Conservation (phyloP, 2,113 vertebrate genomes). For the Hiodon alosoides region DNA sequence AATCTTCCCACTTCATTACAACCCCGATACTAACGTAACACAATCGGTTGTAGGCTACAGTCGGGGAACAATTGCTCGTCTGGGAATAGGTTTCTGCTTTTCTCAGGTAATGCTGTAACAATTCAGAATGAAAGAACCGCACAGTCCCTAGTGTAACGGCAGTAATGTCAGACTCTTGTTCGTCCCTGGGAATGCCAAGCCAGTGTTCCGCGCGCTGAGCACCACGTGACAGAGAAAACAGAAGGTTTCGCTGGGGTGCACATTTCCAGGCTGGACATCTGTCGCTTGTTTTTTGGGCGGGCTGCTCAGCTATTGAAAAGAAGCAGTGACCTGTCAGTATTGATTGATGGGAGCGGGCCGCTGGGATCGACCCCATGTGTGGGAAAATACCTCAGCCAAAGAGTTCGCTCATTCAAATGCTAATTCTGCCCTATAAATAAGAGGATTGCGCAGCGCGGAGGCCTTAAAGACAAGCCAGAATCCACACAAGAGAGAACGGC, state of each 20-base stretch:
- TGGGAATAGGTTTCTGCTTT: constrained; percentile 32
- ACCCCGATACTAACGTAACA: constrained; percentile 1
- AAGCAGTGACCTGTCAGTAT: constrained; percentile 81
- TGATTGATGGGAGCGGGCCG: constrained; percentile 74
- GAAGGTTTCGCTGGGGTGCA: constrained; percentile 45
- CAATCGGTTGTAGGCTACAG: background rate
- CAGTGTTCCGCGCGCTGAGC: constrained; percentile 20
- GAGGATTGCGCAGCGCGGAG: constrained; percentile 48
- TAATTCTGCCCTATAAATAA: constrained; percentile 79
- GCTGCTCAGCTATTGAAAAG: constrained; percentile 65
- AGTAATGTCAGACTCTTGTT: constrained; percentile 61
- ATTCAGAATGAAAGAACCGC: constrained; percentile 36
- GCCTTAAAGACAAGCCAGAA: constrained; percentile 53
- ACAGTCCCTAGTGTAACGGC: constrained; percentile 58
- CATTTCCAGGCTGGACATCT: constrained; percentile 79
- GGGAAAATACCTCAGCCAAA: constrained; percentile 77
- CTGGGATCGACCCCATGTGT: constrained; percentile 69
- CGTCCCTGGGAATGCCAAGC: constrained; percentile 55
- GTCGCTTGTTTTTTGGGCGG: constrained; percentile 62
- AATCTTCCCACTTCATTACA: constrained; percentile 6
- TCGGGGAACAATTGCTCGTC: constrained; percentile 17
- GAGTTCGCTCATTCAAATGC: constrained; percentile 74
- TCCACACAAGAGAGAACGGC: constrained; percentile 27
- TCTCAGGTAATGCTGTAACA: constrained; percentile 47
- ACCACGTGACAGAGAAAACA: constrained; percentile 43